A percentile compares a stretch with the other conserved stretches of the same genome.
Evolutionary conservation across 2,888 invertebrate species (phyloP).

Genomic region (Polyommatus icarus): DNA sequence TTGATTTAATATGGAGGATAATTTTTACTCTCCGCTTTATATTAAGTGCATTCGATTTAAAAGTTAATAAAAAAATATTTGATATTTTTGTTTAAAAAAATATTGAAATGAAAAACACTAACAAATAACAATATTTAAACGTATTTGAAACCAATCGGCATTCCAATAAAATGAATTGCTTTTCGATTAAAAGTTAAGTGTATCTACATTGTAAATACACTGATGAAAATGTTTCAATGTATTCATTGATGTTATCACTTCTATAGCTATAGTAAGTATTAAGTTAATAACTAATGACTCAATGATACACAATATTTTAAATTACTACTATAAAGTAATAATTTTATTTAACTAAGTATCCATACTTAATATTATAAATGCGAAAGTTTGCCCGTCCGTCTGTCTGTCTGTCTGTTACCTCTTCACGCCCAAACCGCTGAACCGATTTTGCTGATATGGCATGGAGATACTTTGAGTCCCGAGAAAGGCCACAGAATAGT

Average conservation of each 20-base stretch:
- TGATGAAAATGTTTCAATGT: background rate
- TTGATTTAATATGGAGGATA: background rate
- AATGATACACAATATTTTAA: too few relatives aligned
- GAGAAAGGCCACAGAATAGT: too few relatives aligned
- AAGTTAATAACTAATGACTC: too few relatives aligned
- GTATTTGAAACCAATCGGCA: conserved; percentile 6
- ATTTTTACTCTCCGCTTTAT: background rate
- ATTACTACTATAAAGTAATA: too few relatives aligned
- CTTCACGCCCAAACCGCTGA: too few relatives aligned
- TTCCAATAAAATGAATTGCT: conserved; percentile 8
- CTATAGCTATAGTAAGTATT: too few relatives aligned
- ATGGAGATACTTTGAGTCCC: too few relatives aligned
- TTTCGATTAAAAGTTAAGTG: background rate
- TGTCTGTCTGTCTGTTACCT: too few relatives aligned
- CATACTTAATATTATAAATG: too few relatives aligned
- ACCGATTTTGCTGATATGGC: too few relatives aligned
- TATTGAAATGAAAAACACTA: background rate
- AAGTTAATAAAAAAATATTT: background rate
- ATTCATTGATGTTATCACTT: background rate
- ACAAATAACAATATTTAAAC: background rate
- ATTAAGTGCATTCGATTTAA: background rate
- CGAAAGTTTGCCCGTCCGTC: too few relatives aligned
- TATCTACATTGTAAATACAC: background rate
- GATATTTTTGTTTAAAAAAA: background rate
- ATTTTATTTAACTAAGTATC: too few relatives aligned